Conservation (phyloP, 2,113 vertebrate species). For the Vombatus ursinus region DNA sequence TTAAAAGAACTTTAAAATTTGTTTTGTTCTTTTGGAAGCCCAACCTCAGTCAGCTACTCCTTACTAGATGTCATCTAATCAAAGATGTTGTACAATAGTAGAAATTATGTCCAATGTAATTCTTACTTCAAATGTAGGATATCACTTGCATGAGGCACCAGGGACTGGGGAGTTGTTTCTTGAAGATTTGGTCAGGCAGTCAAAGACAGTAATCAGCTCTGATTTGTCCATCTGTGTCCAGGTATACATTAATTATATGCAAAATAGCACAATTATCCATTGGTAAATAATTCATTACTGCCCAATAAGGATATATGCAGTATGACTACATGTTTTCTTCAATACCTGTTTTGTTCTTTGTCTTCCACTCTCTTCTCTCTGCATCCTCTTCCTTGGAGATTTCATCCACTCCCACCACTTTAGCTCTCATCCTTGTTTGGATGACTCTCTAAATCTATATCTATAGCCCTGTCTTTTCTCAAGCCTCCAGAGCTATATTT, state of each 20-base stretch:
- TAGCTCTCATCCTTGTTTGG: background rate
- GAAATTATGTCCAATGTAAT: background rate
- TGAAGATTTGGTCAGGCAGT: constrained; percentile 17
- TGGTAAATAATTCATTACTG: background rate
- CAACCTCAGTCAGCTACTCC: background rate
- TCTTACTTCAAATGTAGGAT: background rate
- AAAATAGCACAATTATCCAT: background rate
- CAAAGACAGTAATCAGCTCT: background rate
- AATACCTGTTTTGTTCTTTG: background rate
- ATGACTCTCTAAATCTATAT: background rate
- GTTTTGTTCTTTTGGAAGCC: constrained; percentile 31
- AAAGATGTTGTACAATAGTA: background rate
- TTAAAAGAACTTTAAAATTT: constrained; percentile 12
- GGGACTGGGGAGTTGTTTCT: background rate
- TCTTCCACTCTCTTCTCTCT: background rate
- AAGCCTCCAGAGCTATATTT: background rate
- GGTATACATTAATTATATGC: constrained; percentile 29
- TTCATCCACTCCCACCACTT: background rate
- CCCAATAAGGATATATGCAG: background rate
- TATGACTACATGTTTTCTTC: background rate
- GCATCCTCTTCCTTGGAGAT: background rate
- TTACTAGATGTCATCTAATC: constrained; percentile 44
- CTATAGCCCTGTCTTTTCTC: background rate
- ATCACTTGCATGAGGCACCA: background rate
- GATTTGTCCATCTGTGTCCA: background rate